A percentile compares a stretch with the other conserved stretches of the same genome.
These are phyloP conservation scores for Drosophila mojavensis DNA, from an alignment of 1,140 invertebrate genomes.

Conservation along the genomic window DNA sequence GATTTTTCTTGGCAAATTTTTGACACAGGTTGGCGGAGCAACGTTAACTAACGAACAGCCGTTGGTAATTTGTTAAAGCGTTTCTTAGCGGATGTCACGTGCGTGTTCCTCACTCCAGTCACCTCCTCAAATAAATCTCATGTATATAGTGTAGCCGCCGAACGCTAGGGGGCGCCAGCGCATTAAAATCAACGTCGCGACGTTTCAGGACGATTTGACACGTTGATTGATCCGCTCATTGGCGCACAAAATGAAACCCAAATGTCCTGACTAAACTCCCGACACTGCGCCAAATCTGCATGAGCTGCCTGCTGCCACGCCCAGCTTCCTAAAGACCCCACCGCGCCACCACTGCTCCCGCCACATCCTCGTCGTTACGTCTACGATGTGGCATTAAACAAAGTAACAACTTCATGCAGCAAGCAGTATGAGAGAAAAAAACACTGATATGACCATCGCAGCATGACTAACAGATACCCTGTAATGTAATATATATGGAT, in stretches of 20 bases:
- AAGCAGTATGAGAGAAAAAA: neutral
- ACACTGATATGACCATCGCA: neutral
- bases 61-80: conserved; percentile 75
- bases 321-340: neutral
- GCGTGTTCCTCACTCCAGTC: conserved; percentile 10
- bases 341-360: neutral
- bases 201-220: conserved; percentile 76
- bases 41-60: conserved; percentile 73
- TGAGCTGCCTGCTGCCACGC: conserved; percentile 17
- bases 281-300: conserved; percentile 49
- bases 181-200: conserved; percentile 54
- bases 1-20: conserved; percentile 47
- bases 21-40: conserved; percentile 48
- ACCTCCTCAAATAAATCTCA: neutral
- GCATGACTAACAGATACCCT: neutral
- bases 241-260: conserved; percentile 72
- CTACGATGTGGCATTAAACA: conserved; percentile 64
- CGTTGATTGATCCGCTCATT: conserved; percentile 79
- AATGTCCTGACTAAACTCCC: conserved; percentile 36
- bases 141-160: conserved; percentile 11
- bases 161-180: conserved; percentile 32
- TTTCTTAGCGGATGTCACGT: conserved; percentile 73
- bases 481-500: neutral
- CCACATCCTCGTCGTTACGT: conserved; percentile 38
- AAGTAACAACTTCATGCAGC: conserved; percentile 70